These are phyloP conservation scores for Numenius arquata DNA, from an alignment of 2,113 vertebrate species.

Conservation along the genomic window DNA sequence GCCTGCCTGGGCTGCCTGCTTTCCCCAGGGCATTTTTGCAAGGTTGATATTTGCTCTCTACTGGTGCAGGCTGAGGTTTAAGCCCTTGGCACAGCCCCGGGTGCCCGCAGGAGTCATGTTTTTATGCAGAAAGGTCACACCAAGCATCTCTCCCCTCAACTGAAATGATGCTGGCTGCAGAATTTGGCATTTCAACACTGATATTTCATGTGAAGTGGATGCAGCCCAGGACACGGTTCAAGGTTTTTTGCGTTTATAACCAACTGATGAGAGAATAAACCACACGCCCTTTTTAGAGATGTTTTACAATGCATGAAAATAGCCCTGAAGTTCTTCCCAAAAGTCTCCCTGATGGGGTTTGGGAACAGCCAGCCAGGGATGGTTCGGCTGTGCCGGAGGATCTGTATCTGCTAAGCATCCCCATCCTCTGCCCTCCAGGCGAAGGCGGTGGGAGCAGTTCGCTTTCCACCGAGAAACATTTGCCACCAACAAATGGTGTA, in stretches of 20 bases:
- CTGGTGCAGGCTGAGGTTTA: not conserved
- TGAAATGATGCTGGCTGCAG: not conserved
- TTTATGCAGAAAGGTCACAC: not conserved
- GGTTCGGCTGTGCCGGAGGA: not conserved
- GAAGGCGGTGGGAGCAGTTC: not conserved
- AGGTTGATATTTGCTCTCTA: not conserved
- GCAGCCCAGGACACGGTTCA: not conserved
- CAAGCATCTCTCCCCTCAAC: not conserved
- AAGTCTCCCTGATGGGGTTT: not conserved
- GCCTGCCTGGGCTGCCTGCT: accelerated
- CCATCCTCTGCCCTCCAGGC: not conserved
- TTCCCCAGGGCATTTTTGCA: not conserved
- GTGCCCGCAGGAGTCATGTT: not conserved
- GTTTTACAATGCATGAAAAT: not conserved
- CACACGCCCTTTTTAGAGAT: not conserved
- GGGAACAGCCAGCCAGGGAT: not conserved
- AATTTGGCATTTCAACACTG: not conserved
- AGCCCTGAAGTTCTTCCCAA: not conserved
- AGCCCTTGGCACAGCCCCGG: not conserved
- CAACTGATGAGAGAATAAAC: not conserved
- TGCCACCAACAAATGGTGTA: not conserved
- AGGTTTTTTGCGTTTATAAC: not conserved
- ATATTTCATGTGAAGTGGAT: accelerated
- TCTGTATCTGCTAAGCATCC: not conserved
- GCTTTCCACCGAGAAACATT: not conserved